Base-by-base conservation (phyloP, 2,113 vertebrate genomes). In the Candoia aspera region DNA sequence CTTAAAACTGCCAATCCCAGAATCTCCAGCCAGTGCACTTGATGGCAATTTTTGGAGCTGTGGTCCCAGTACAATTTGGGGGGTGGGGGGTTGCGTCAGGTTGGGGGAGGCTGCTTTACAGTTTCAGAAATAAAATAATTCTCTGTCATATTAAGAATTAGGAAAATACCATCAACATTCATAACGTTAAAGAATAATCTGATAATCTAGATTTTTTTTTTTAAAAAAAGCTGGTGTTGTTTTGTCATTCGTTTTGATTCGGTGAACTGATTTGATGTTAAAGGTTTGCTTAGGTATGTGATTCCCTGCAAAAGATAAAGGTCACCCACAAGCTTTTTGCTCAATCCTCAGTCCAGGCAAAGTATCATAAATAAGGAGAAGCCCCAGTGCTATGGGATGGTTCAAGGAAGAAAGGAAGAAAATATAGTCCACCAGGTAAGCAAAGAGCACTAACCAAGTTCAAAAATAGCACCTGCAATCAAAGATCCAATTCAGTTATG, bases 241-340 rank as follows among this genome's bases (percentile, higher is more conserved):
- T 96, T 95, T 94, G 95, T 96, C 90, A 10, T 94, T 96, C 93
- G 90, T 19, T 95, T 95, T 96, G 96, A 97, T 96, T 96, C 96
- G 97, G 91, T 96, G 96, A 95, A 95, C 96, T 94, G 96, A 95
- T 96, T 97, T 95, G 87, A 73, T 96, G 96, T 96, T 97, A 96
- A 96, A 95, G 96, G 97, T 96, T 97, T 94, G 94, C 93, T 97
- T 97, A 96, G 92, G 93, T 91, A 97, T 96, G 96, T 95, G 97
- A 93, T 95, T 97, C 96, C 93, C 96, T 96, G 92, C 93, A 95
- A 96, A 97, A 94, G 21, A 95, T 96, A 96, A 97, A 97, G 95
- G 95, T 89, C 94, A 96, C 96, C 96, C 95, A 92, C 97, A 97
- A 97, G 94, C 95, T 84, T 96, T 95, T 96, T 95, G 93, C 94